Base-by-base conservation (phyloP, 2,113 vertebrate genomes). In the Mobula hypostoma region DNA sequence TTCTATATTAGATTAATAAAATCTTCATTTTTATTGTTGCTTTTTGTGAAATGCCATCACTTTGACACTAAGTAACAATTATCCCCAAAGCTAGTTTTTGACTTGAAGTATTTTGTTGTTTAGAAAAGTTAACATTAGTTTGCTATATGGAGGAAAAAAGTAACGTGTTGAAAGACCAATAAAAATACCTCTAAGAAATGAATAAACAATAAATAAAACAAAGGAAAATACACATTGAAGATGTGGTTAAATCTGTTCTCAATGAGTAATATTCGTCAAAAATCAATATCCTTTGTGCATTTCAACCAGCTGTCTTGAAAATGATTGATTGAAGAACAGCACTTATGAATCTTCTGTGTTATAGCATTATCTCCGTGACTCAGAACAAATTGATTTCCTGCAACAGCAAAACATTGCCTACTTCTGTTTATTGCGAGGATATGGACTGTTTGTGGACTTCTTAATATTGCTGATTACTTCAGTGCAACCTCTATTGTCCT, bases 311-410 rank as follows among this genome's bases (percentile, higher is more conserved):
- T 87, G 24, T 87, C 83, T 61, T 61, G 83, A 56, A n/a, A 87
- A 61, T 87, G 83, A 87, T 87, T 61, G 83, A 87, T 87, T 87
- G 56, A 87, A 87, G 21, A 87, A 24, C 40, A 87, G 27, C 27
- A 29, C 56, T 21, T 61, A 27, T 87, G 58, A 63, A 88, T 88
- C 61, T 66, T 32, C 85, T 88, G 66, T 88, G 63, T 88, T 88
- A 88, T 66, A n/a, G 61, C 58, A 66, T 88, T 88, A 88, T 88
- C 58, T 11, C 29, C 7, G 12, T 66, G 58, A 63, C 58, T 88
- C 85, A 88, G 85, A 88, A 88, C 58, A 88, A 63, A 88, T 66
- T 88, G 85, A 88, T 66, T 32, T n/a, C 27, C 85, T 88, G 27
- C 61, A 63, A 66, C 58, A 87, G 21, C 56, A 87, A 15, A 29